These are phyloP conservation scores for Campylomormyrus tamandua DNA, from an alignment of 2,113 vertebrate genomes.

Conservation along the genomic window DNA sequence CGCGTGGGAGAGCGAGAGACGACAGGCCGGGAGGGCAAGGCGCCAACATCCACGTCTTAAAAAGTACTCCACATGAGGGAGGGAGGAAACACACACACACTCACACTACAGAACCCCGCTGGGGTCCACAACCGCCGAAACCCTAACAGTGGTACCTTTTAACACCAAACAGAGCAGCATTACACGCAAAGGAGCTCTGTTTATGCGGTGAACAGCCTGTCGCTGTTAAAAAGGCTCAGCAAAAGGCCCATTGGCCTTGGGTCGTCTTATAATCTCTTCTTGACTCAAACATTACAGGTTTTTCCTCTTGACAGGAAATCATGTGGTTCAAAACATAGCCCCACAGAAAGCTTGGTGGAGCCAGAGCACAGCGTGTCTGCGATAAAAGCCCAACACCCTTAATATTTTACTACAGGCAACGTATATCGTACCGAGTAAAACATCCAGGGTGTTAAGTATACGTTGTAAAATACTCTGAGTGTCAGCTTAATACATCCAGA, in stretches of 20 bases:
- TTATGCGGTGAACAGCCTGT: not conserved
- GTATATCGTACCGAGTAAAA: not conserved
- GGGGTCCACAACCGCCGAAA: not conserved
- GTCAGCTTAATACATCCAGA: not conserved
- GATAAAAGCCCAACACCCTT: not conserved
- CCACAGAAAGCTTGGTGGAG: not conserved
- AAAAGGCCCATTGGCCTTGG: not conserved
- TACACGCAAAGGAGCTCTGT: not conserved
- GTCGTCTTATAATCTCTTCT: not conserved
- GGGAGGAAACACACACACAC: not conserved
- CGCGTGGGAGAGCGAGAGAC: not conserved
- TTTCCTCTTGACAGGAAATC: not conserved
- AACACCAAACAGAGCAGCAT: not conserved
- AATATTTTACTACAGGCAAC: not conserved
- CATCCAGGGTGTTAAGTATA: constrained; percentile 20
- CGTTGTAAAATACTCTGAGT: not conserved
- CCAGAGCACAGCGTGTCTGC: not conserved
- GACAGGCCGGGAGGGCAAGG: not conserved
- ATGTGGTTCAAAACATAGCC: not conserved
- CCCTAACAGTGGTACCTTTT: not conserved
- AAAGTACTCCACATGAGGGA: not conserved
- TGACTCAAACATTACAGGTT: not conserved
- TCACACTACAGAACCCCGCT: not conserved
- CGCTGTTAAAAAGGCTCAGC: not conserved
- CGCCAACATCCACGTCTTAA: not conserved